Conservation (phyloP, 2,113 vertebrate genomes). For the Bungarus multicinctus region DNA sequence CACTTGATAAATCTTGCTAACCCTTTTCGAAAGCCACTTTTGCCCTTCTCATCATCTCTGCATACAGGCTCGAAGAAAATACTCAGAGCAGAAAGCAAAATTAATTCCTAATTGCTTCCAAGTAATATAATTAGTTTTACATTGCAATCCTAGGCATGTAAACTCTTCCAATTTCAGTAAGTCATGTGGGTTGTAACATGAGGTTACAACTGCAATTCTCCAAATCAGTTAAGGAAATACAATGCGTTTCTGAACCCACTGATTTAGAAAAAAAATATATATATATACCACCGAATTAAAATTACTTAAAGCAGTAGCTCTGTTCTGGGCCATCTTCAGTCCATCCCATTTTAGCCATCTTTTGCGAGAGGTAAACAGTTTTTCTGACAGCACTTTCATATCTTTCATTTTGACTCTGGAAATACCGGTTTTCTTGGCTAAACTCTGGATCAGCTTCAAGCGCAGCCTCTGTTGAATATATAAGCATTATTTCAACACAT, state of each 20-base stretch:
- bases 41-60: neutral
- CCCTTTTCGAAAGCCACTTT: neutral
- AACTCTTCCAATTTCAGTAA: neutral
- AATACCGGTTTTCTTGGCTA: slow-evolving; percentile 64
- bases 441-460: slow-evolving; percentile 61
- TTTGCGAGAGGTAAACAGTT: slow-evolving; percentile 50
- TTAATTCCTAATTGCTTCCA: neutral
- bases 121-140: neutral
- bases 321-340: slow-evolving; percentile 44
- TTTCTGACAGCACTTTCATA: slow-evolving; percentile 63
- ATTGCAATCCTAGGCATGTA: neutral
- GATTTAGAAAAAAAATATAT: neutral
- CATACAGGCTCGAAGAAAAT: neutral
- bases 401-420: slow-evolving; percentile 67
- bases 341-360: slow-evolving; percentile 68
- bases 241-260: neutral
- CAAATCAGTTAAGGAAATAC: neutral
- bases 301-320: slow-evolving; percentile 61
- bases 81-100: neutral
- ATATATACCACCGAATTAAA: neutral
- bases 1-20: neutral
- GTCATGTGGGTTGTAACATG: neutral
- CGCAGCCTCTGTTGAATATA: slow-evolving; percentile 59
- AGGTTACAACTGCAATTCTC: neutral
- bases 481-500: neutral